Base-by-base conservation (phyloP, 1,140 invertebrate species). In the Ditylenchus dipsaci region DNA sequence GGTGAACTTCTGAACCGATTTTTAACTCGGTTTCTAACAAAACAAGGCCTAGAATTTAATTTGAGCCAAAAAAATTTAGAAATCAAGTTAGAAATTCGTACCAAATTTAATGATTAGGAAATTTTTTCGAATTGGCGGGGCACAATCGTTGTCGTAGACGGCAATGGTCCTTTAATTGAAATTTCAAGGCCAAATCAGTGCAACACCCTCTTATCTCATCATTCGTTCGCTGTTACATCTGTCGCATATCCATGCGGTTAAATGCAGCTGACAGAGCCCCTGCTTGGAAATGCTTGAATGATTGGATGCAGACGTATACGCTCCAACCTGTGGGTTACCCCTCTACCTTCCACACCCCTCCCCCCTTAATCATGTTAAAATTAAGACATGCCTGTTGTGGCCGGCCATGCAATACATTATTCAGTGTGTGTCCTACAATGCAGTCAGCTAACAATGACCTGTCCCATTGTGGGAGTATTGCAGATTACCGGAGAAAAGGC, bases 391-490 rank as follows among this genome's bases (percentile, higher is more conserved):
- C 7, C 29, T 76, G 19, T 43, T 78, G 1, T 77, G 77, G 70
- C 75, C 76, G 0, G 72, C 75, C 15, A 57, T 76, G 47, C 63
- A 76, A 47, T 76, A 73, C 57, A 43, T 76, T 19, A 68, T 76
- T 30, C 75, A 76, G 42, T 79, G 75, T 61, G 75, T 76, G 1
- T 58, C 75, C 17, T 73, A 63, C 43, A 53, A 62, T 21, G 75
- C 75, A n/a, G 63, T 75, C 17, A 69, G 73, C 17, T 76, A n/a
- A 78, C 59, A 65, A 77, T 26, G 75, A 76, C 63, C 53, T 76
- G 29, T 57, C 63, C 75, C 75, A 9, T 56, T 76, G 42, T 76
- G 76, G 75, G 75, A 77, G 53, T 76, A 76, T 45, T 78, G 76
- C 56, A 33, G 57, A n/a, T 29, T 76, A 26, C 26, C 45, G 26